These are phyloP conservation scores for Drosophila kanapiae DNA, from an alignment of 1,140 invertebrate species.

Conservation along the genomic window DNA sequence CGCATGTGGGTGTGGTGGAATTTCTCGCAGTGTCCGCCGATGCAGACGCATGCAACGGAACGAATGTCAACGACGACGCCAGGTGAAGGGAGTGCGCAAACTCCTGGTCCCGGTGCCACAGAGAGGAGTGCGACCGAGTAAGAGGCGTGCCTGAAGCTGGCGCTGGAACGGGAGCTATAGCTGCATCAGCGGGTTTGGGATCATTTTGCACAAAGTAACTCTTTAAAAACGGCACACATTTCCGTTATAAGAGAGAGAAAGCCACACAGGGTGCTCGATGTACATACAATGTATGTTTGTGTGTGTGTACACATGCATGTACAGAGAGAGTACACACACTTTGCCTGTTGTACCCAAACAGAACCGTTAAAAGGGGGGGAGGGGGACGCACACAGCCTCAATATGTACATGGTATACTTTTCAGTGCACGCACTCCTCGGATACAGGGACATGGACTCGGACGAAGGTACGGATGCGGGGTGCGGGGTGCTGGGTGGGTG, in stretches of 20 bases:
- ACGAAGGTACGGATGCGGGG: not conserved
- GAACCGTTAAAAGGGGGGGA: not conserved
- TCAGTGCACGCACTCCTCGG: constrained; percentile 24
- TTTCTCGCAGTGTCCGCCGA: constrained; percentile 22
- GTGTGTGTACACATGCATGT: constrained; percentile 10
- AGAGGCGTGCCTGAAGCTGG: constrained; percentile 29
- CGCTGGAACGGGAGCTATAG: constrained; percentile 1
- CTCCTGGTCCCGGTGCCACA: constrained; percentile 6
- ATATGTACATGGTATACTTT: constrained; percentile 27
- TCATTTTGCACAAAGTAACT: not conserved
- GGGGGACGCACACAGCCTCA: not conserved
- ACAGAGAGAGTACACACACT: constrained; percentile 1
- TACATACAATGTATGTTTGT: not conserved
- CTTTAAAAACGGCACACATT: not conserved
- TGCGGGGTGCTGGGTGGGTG: not conserved
- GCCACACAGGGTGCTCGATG: not conserved
- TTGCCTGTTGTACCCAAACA: constrained; percentile 29
- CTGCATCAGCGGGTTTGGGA: constrained; percentile 1
- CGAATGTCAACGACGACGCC: constrained; percentile 12
- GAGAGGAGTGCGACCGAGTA: constrained; percentile 16
- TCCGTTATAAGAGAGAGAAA: not conserved
- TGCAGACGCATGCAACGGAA: constrained; percentile 33
- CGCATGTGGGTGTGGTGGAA: constrained; percentile 41
- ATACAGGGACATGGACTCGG: not conserved
- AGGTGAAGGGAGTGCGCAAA: constrained; percentile 31